These are phyloP conservation scores for Gadopsis bispinosus DNA, from an alignment of 2,797 vertebrate species.

Conservation along the genomic window DNA sequence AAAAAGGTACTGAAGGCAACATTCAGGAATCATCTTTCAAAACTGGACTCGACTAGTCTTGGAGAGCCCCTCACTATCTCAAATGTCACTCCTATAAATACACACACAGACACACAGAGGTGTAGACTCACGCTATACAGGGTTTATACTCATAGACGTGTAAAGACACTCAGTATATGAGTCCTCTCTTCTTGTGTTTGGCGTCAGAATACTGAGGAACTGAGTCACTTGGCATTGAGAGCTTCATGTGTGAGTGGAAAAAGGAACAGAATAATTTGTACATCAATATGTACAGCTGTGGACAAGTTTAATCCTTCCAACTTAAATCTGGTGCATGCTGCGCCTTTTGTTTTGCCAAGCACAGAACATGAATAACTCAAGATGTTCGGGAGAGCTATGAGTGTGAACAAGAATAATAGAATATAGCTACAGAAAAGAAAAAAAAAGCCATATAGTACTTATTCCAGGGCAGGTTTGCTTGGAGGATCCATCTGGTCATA, in stretches of 20 bases:
- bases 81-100: conserved; percentile 74
- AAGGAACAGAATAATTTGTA: conserved; percentile 46
- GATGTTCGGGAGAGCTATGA: conserved; percentile 22
- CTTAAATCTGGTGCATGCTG: conserved; percentile 4
- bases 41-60: conserved; percentile 38
- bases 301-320: conserved; percentile 33
- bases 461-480: neutral
- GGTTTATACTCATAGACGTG: conserved; percentile 22
- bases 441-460: neutral
- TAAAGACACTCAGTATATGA: neutral
- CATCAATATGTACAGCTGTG: conserved; percentile 31
- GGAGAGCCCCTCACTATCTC: conserved; percentile 41
- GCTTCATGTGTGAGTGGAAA: conserved; percentile 31
- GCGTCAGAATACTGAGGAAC: conserved; percentile 7
- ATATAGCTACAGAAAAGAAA: neutral
- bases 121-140: neutral
- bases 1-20: conserved; percentile 38
- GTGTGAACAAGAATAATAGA: conserved; percentile 36
- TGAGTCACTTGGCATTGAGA: conserved; percentile 20
- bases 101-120: conserved; percentile 20
- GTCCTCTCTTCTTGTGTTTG: neutral
- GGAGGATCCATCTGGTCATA: conserved; percentile 28
- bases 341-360: conserved; percentile 39
- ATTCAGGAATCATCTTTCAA: conserved; percentile 44
- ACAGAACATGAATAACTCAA: conserved; percentile 60